Evolutionary conservation across 2,888 invertebrate species (phyloP).

Genomic region (Notocelia uddmanniana): DNA sequence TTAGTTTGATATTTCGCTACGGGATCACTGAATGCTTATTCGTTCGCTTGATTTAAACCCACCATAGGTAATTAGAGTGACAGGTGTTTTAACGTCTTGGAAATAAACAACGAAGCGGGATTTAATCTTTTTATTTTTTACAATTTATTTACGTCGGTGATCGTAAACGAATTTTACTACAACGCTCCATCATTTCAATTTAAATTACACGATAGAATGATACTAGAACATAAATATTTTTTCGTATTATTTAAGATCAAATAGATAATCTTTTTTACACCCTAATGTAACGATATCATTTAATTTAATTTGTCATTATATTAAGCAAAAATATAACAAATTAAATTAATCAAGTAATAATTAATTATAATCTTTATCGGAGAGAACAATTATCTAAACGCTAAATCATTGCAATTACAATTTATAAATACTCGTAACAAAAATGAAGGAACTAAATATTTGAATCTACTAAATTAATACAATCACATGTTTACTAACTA

Average conservation of each 20-base stretch:
- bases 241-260: constrained; percentile 85
- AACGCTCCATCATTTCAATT: constrained; percentile 78
- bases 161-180: constrained; percentile 85
- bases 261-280: constrained; percentile 86
- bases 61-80: background rate
- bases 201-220: constrained; percentile 83
- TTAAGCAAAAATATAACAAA: constrained; percentile 84
- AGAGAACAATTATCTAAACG: constrained; percentile 80
- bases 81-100: constrained; percentile 22
- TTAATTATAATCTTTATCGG: constrained; percentile 79
- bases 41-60: background rate
- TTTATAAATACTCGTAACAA: constrained; percentile 82
- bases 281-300: constrained; percentile 85
- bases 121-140: constrained; percentile 84
- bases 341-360: constrained; percentile 82
- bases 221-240: constrained; percentile 86
- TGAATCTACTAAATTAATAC: constrained; percentile 76
- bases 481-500: constrained; percentile 80
- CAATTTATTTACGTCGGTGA: constrained; percentile 84
- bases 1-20: too few relatives aligned
- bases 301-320: constrained; percentile 83
- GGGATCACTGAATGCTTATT: too few relatives aligned
- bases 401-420: constrained; percentile 77
- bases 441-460: constrained; percentile 84
- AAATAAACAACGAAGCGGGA: constrained; percentile 78